Evolutionary conservation across 2,113 vertebrate genomes (phyloP), one percentile per base, ranked within the genome.

Genomic region (Periophthalmodon schlosseri): DNA sequence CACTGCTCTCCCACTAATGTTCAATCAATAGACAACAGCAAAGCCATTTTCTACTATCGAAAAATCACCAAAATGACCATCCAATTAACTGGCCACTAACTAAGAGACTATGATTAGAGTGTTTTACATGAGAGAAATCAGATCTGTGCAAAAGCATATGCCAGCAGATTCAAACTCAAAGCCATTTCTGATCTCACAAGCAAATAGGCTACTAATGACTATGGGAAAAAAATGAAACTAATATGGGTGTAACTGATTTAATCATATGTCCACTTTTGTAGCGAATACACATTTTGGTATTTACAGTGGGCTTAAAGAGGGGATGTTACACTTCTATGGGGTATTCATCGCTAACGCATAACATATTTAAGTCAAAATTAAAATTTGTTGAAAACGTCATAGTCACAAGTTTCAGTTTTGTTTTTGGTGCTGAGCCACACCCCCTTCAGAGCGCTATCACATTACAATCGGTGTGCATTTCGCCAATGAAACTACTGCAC

Each of bases 81-180:
- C 18, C 34, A 65, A 63, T 63, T 63, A 34, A 34, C 57, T 60
- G 28, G 24, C 15, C 60, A 63, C 14, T 63, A 63, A 33, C 28
- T 63, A 63, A 63, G 13, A 63, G 60, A 63, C 28, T 33, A 0
- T 61, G 24, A 63, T 63, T 34, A 63, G 15, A 34, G 28, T 5
- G 14, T 18, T 63, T 63, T 34, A 63, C 60, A 61, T 61, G 58
- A 61, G 28, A 23, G 12, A 58, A 23, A 60, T 60, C 57, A 60
- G 21, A 14, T 21, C 57, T 28, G 24, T 34, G 3, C 24, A 34
- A 63, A 63, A 34, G 5, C 28, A 18, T 33, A 63, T 20, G 57
- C 21, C 28, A 63, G 13, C 24, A 28, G 28, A 63, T 15, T 18
- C 39, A 44, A 63, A 63, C 24, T 18, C 24, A 63, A 33, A 63